A percentile compares a stretch with the other conserved stretches of the same genome.
These are phyloP conservation scores for Malaclemys terrapin DNA, from an alignment of 2,113 vertebrate genomes.

Conservation along the genomic window DNA sequence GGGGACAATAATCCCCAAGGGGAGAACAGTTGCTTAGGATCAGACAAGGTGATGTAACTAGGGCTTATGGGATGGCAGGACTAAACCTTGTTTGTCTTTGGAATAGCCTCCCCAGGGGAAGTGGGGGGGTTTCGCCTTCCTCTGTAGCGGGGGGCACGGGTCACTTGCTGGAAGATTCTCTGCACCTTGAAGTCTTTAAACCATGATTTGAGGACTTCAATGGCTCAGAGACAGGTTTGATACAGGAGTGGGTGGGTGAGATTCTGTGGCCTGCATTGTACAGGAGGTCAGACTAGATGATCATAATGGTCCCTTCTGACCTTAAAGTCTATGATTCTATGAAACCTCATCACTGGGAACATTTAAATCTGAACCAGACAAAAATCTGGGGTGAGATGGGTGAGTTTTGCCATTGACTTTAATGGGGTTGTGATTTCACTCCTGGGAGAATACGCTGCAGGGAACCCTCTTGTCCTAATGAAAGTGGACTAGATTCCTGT, in stretches of 20 bases:
- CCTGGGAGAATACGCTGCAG: not conserved
- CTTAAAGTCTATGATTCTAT: no score
- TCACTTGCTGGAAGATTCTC: no score
- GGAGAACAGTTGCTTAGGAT: constrained; percentile 23
- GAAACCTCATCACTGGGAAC: not conserved
- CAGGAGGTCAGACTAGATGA: no score
- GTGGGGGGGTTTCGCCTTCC: not conserved
- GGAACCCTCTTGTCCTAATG: not conserved
- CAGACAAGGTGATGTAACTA: constrained; percentile 22
- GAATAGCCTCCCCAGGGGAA: not conserved
- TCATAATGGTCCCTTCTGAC: no score
- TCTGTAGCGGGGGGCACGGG: no score
- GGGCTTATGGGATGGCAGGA: constrained; percentile 46
- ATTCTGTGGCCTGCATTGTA: no score
- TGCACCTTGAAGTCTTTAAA: no score
- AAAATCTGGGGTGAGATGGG: not conserved
- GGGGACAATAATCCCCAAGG: constrained; percentile 17
- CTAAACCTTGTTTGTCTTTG: not conserved
- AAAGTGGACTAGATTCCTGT: not conserved
- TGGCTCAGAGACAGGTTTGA: no score
- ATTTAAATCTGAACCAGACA: not conserved
- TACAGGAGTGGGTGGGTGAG: no score
- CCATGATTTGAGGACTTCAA: no score
- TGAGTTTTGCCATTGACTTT: not conserved
- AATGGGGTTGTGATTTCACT: not conserved